Evolutionary conservation across 2,797 vertebrate genomes (phyloP), one percentile per base, ranked within the genome.

Genomic region (Onychomys torridus): DNA sequence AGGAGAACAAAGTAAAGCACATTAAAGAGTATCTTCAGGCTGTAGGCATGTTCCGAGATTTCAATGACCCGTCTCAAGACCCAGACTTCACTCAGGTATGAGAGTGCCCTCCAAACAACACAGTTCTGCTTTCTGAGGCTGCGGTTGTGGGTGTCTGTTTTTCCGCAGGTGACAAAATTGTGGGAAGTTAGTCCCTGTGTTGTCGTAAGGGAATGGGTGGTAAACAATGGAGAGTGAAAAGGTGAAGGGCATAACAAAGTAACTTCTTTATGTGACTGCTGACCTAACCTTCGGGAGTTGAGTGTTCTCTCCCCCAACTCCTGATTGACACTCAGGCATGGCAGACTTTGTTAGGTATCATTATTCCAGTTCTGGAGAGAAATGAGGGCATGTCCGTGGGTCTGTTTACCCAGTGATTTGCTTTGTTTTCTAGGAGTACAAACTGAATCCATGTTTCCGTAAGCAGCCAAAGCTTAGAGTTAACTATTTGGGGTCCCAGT

Each of bases 31-130:
- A 99, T 96, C 99, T 99, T 94, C 99, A 99, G 97, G 98, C 99
- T 59, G 99, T 99, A 91, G 98, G 98, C 96, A 99, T 99, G 99
- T 99, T 99, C 95, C 99, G 99, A 98, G 99, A 99, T 97, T 99
- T 99, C 98, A 99, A 89, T 29, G 96, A 99, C 8, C 90, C 98
- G 1, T 98, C 98, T 21, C 99, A 99, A 98, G 99, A 99, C 98
- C 99, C 99, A 0, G 99, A 99, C 90, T 99, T 99, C 98, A 99
- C 99, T 90, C 98, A 99, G 99, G 99, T 99, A 97, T 75, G 96
- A 96, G 94, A 94, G 32, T 4, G 7, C 63, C 84, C 77, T 40
- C 52, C 69, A 19, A 0, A 4, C 34, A 7, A 7, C 16, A 5
- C 5, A 0, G n/a, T 88, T 91, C 79, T 57, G 84, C 79, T 91